Evolutionary conservation across 2,888 invertebrate genomes (phyloP), one percentile per base, ranked within the genome.

Genomic region (Megastigmus dorsalis): DNA sequence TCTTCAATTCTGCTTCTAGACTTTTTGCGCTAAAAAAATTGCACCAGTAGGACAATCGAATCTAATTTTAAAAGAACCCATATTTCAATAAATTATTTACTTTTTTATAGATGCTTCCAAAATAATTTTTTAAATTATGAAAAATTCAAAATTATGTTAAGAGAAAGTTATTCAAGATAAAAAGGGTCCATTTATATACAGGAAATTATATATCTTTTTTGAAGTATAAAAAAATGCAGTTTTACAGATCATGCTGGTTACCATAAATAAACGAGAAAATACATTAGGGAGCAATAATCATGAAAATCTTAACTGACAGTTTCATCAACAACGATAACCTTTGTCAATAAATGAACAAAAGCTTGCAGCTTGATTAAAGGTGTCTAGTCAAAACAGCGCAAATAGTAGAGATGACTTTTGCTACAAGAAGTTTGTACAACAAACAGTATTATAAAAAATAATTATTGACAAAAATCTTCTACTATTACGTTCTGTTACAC

Each of bases 301-400:
- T 18, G 13, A 45, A 43, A 15, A 52, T 60, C 33, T 45, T 18
- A 65, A 67, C 15, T 18, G 59, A 67, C 15, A 26, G 18, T 60
- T 45, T 52, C 36, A 60, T 60, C 15, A 33, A 60, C 45, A 59
- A 73, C 38, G 54, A 72, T 43, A 20, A 57, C 20, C 28, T 33
- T 54, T 73, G 26, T 65, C 50, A 57, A 57, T 28, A 52, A 45
- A 66, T 45, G 26, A 65, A 23, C 45, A 7, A 48, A 67, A 54
- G 59, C 43, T 60, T 74, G 33, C 28, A 66, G 59, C 48, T 59
- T 43, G 65, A 57, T 70, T 62, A 54, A 65, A n/a, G 69, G 54
- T 73, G 45, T 73, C 76, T 76, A 76, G 76, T 76, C 76, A 76
- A 50, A 54, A 65, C 36, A 65, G 69, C 60, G 48, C 68, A 76